Evolutionary conservation across 2,113 vertebrate genomes (phyloP).

Genomic region (Cettia cetti): DNA sequence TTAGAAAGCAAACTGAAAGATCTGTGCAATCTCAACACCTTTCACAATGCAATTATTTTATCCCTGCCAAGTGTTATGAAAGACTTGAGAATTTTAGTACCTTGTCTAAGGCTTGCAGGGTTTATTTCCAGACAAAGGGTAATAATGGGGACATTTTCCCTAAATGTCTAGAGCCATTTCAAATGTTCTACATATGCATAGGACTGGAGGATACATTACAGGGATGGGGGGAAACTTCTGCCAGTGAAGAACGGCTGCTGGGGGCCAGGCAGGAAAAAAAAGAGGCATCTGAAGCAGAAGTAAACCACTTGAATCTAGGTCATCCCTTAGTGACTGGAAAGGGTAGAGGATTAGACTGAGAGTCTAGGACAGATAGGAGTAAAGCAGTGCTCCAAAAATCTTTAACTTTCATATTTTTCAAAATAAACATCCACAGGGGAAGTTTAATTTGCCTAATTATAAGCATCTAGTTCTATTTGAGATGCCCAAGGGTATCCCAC

Average conservation of each 20-base stretch:
- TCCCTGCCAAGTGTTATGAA: not conserved
- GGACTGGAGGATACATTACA: not conserved
- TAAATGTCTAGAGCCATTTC: not conserved
- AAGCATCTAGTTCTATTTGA: not conserved
- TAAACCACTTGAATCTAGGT: not conserved
- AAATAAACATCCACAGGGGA: not conserved
- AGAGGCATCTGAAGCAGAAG: not conserved
- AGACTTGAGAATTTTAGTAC: not conserved
- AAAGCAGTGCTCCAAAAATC: not conserved
- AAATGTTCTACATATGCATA: not conserved
- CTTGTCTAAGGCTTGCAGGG: not conserved
- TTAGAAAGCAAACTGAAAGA: not conserved
- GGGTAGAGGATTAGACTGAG: rapidly evolving
- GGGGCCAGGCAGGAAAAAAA: not conserved
- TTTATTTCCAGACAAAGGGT: not conserved
- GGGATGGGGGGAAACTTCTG: not conserved
- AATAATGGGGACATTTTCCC: not conserved
- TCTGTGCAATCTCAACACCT: not conserved
- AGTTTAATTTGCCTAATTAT: not conserved
- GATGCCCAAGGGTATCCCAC: not conserved
- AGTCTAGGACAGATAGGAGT: not conserved
- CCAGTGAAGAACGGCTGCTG: not conserved
- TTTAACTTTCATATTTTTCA: not conserved
- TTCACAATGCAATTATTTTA: not conserved
- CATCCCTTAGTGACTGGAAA: not conserved